Percentiles rank a stretch among this genome's conserved stretches.
phyloP scores from a whole-genome alignment of 2,113 vertebrate genomes.

The Centropristis striata region DNA sequence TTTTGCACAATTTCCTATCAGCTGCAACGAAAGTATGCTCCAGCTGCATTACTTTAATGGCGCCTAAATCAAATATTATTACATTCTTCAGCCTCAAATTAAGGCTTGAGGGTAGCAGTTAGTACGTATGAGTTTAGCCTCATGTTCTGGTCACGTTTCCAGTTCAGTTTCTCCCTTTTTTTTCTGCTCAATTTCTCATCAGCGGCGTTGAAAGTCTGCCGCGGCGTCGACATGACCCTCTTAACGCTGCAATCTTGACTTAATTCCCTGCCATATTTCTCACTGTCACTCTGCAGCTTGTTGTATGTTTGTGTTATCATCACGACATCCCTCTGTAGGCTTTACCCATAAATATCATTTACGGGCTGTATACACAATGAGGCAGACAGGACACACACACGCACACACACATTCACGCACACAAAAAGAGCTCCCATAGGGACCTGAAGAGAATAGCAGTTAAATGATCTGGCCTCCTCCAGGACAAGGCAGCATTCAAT shows the following conservation, averaged over 20 bases:
- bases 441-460: slow-evolving; percentile 64
- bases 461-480: slow-evolving; percentile 80
- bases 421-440: slow-evolving; percentile 45
- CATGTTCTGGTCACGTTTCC: background rate
- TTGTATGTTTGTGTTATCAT: slow-evolving; percentile 56
- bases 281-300: slow-evolving; percentile 50
- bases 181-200: slow-evolving; percentile 19
- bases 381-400: slow-evolving; percentile 45
- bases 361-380: slow-evolving; percentile 49
- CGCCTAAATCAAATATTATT: no score
- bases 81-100: no score
- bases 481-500: slow-evolving; percentile 78
- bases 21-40: no score
- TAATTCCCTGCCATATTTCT: slow-evolving; percentile 67
- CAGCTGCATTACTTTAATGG: no score
- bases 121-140: background rate
- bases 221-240: slow-evolving; percentile 28
- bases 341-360: slow-evolving; percentile 70
- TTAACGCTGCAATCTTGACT: slow-evolving; percentile 49
- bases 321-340: slow-evolving; percentile 49
- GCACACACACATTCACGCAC: slow-evolving; percentile 5
- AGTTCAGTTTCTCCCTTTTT: background rate
- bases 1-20: no score
- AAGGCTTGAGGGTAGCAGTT: no score
- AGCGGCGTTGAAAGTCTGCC: slow-evolving; percentile 1